Evolutionary conservation across 2,888 invertebrate species (phyloP).

Genomic region (Pyrrhia umbra): DNA sequence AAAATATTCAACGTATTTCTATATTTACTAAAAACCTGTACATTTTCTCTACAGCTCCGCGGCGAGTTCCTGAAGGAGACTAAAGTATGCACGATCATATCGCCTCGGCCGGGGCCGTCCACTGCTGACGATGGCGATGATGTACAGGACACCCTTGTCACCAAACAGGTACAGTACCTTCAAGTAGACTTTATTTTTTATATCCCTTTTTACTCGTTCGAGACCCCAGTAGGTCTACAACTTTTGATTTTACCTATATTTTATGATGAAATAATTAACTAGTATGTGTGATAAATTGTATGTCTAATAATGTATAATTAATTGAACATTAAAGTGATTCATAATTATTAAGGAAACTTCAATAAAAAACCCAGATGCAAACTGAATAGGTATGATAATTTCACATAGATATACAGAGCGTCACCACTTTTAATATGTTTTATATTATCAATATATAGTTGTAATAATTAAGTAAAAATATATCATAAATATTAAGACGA

Average conservation of each 20-base stretch:
- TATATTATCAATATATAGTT: no score
- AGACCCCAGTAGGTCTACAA: no score
- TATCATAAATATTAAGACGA: no score
- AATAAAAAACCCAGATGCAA: background rate
- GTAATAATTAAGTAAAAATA: no score
- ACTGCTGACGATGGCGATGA: constrained; percentile 86
- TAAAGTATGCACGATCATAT: constrained; percentile 91
- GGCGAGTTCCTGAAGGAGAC: constrained; percentile 95
- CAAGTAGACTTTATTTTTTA: no score
- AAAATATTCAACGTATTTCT: no score
- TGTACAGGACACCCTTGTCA: constrained; percentile 87
- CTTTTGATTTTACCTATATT: background rate
- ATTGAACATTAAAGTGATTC: background rate
- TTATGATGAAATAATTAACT: background rate
- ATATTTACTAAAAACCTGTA: background rate
- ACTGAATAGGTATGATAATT: constrained; percentile 18
- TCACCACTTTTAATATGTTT: background rate
- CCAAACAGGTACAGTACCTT: constrained; percentile 81
- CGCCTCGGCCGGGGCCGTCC: constrained; percentile 83
- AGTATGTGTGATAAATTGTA: background rate
- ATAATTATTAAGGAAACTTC: background rate
- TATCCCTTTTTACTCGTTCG: no score
- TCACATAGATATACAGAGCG: constrained; percentile 21
- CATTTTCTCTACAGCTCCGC: constrained; percentile 90
- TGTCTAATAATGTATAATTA: background rate